These are phyloP conservation scores for Rhinogobio ventralis DNA, from an alignment of 2,797 vertebrate species.

Conservation along the genomic window DNA sequence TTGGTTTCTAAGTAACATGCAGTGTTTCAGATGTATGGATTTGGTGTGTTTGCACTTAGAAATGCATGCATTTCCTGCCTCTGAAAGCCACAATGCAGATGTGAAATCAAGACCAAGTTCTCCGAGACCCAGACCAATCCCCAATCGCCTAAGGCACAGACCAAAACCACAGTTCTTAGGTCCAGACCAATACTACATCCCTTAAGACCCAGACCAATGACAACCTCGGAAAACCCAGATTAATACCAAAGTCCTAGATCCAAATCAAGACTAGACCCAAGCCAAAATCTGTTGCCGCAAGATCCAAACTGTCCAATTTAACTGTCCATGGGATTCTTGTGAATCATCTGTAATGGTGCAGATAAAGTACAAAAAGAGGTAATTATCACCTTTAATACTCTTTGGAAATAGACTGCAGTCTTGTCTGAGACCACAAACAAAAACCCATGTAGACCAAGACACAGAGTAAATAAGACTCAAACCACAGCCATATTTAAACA, in stretches of 20 bases:
- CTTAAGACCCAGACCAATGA: not conserved
- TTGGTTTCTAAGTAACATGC: not conserved
- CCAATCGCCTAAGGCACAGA: not conserved
- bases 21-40: not conserved
- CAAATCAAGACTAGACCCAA: not conserved
- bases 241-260: no score
- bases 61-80: constrained; percentile 18
- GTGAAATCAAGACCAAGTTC: not conserved
- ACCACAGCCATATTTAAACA: not conserved
- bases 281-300: not conserved
- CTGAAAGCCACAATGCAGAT: not conserved
- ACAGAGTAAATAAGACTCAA: not conserved
- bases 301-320: not conserved
- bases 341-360: not conserved
- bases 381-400: constrained; percentile 15
- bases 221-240: not conserved
- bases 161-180: not conserved
- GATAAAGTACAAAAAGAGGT: not conserved
- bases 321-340: not conserved
- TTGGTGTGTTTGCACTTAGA: not conserved
- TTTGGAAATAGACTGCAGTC: constrained; percentile 7
- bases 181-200: not conserved
- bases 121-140: not conserved
- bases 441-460: not conserved
- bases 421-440: not conserved